Evolutionary conservation across 2,888 invertebrate genomes (phyloP).

Genomic region (Anthophora plumipes): DNA sequence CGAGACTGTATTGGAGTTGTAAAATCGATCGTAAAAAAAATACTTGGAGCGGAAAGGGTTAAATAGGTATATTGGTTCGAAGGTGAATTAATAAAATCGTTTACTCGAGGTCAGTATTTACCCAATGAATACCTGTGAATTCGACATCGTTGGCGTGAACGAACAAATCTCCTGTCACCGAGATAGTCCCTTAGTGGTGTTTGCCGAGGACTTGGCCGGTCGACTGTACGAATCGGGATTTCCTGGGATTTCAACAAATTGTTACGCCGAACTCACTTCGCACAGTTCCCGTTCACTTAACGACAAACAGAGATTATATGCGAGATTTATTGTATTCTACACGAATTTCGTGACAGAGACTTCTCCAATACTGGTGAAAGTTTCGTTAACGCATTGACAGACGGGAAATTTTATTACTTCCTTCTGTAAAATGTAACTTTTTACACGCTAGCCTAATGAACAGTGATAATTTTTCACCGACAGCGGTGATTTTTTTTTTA

Average conservation of each 20-base stretch:
- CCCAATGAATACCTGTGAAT: slow-evolving; percentile 46
- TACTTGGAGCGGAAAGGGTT: neutral
- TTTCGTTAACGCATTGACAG: no score
- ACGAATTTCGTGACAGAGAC: neutral
- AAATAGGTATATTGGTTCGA: neutral
- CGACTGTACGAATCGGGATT: slow-evolving; percentile 70
- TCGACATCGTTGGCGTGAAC: slow-evolving; percentile 34
- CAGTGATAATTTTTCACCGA: no score
- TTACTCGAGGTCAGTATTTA: slow-evolving; percentile 44
- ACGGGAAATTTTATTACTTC: no score
- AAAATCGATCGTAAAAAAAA: no score
- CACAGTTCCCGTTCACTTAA: slow-evolving; percentile 56
- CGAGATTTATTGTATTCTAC: slow-evolving; percentile 50
- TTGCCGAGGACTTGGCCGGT: slow-evolving; percentile 70
- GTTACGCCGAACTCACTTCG: slow-evolving; percentile 62
- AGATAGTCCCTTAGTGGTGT: slow-evolving; percentile 72
- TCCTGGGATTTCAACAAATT: slow-evolving; percentile 72
- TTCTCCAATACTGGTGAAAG: neutral
- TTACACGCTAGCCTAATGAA: no score
- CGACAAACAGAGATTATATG: slow-evolving; percentile 58
- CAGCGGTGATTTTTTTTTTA: no score
- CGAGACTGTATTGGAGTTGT: no score
- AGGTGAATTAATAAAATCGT: slow-evolving; percentile 37
- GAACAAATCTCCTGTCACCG: slow-evolving; percentile 74
- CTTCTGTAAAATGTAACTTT: no score